Base-by-base conservation (phyloP, 2,797 vertebrate species). In the Malurus splendens region DNA sequence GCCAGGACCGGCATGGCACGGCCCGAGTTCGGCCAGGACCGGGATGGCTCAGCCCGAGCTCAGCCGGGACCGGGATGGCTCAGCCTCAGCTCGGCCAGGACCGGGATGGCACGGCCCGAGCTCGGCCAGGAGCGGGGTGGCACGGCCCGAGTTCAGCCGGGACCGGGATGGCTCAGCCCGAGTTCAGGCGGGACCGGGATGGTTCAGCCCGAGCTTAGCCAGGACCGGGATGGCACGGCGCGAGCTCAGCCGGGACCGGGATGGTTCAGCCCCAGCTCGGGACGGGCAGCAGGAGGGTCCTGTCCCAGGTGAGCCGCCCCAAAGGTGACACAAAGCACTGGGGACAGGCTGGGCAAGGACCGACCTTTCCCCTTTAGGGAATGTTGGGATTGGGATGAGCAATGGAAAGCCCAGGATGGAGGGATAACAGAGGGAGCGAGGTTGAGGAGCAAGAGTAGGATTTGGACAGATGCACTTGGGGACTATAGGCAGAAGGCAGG, bases 401-500 rank as follows among this genome's bases (percentile, higher is more conserved):
- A 3, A 0, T 3, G 42, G 36, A 42, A 4, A 23, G 42, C 22
- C 12, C 57, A 4, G 25, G 30, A 7, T 9, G 1, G 41, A 8
- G 60, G 39, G 23, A 1, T 7, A 10, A 23, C n/a, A 52, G 17
- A 33, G 44, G 12, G 10, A 56, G 11, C 44, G 3, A 2, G 15
- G 27, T 18, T 2, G 22, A 23, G 18, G 41, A 54, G 18, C 19
- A 6, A 30, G 22, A 72, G 6, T 7, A 15, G 18, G 30, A 32
- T 8, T 4, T 0, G n/a, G 42, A 19, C 18, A 28, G 18, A 32
- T 2, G 7, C 2, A 32, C 5, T 44, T 14, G 32, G 51, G 24
- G 27, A 13, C 9, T 0, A 1, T 13, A 11, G 44, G n/a, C 20
- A 47, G 2, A 7, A 12, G 10, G 0, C 12, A 9, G 3, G 6